These are phyloP conservation scores for Pyrocephalus nanus DNA, from an alignment of 2,797 vertebrate species.

Conservation along the genomic window DNA sequence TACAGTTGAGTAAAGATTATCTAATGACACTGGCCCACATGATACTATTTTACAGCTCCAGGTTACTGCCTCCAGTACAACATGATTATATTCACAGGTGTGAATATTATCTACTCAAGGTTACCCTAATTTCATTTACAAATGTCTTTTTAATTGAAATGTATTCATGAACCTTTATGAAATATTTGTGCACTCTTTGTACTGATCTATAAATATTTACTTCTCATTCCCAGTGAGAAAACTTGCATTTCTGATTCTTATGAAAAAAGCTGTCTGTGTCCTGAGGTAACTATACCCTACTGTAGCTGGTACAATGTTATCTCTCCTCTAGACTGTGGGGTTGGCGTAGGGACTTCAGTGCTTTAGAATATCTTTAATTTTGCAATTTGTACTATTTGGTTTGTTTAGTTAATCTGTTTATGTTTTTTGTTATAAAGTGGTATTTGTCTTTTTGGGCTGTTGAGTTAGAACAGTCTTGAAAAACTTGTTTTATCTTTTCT, in stretches of 20 bases:
- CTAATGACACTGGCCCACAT: background rate
- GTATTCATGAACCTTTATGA: background rate
- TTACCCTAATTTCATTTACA: background rate
- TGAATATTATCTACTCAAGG: background rate
- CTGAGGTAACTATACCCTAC: background rate
- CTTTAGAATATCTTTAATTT: background rate
- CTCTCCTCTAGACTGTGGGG: background rate
- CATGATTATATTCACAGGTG: background rate
- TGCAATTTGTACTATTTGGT: background rate
- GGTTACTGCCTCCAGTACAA: background rate
- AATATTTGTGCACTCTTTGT: background rate
- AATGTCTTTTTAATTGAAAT: background rate
- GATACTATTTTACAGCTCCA: background rate
- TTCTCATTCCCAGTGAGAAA: background rate
- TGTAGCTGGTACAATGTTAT: background rate
- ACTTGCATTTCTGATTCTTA: background rate
- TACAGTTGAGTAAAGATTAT: background rate
- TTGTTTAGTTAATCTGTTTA: background rate
- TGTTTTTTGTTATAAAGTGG: background rate
- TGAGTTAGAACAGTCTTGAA: background rate
- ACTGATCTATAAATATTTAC: background rate
- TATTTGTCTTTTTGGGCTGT: background rate
- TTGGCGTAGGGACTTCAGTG: background rate
- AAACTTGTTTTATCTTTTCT: background rate
- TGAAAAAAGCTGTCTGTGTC: background rate